Evolutionary conservation across 2,888 invertebrate species (phyloP).

Genomic region (Cybosia mesomella): DNA sequence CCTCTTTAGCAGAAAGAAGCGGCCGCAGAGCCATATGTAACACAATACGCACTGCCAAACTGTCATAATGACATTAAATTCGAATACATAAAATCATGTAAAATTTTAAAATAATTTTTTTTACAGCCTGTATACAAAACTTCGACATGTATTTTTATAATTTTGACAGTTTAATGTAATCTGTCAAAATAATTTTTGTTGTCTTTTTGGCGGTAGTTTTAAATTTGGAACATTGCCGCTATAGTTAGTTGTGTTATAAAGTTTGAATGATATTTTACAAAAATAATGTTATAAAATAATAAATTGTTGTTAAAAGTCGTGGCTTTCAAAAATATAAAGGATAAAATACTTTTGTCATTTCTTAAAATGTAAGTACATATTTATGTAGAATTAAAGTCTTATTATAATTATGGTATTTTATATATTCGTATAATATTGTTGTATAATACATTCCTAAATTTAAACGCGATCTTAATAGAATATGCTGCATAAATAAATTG

Average conservation of each 20-base stretch:
- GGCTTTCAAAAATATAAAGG: slow-evolving; percentile 49
- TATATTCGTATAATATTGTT: slow-evolving; percentile 36
- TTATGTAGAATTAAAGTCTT: slow-evolving; percentile 42
- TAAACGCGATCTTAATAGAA: slow-evolving; percentile 34
- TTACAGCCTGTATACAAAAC: slow-evolving; percentile 7
- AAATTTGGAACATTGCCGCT: neutral
- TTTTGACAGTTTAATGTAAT: slow-evolving; percentile 28
- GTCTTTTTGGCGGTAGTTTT: slow-evolving; percentile 5
- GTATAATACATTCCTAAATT: slow-evolving; percentile 40
- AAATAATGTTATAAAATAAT: slow-evolving; percentile 15
- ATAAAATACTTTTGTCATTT: slow-evolving; percentile 42
- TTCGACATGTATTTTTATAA: neutral
- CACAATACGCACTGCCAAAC: slow-evolving; percentile 19
- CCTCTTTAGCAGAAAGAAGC: slow-evolving; percentile 87
- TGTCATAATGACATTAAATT: slow-evolving; percentile 29
- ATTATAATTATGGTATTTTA: slow-evolving; percentile 23
- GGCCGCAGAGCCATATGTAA: slow-evolving; percentile 87
- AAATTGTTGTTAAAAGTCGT: slow-evolving; percentile 54
- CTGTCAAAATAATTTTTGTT: slow-evolving; percentile 24
- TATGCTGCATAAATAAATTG: slow-evolving; percentile 1
- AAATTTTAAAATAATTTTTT: slow-evolving; percentile 8
- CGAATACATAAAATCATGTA: neutral
- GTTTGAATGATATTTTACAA: slow-evolving; percentile 26
- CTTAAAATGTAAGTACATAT: slow-evolving; percentile 45
- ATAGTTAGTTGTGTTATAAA: slow-evolving; percentile 17